Evolutionary conservation across 2,797 vertebrate genomes (phyloP).

Genomic region (Garrulus glandarius): DNA sequence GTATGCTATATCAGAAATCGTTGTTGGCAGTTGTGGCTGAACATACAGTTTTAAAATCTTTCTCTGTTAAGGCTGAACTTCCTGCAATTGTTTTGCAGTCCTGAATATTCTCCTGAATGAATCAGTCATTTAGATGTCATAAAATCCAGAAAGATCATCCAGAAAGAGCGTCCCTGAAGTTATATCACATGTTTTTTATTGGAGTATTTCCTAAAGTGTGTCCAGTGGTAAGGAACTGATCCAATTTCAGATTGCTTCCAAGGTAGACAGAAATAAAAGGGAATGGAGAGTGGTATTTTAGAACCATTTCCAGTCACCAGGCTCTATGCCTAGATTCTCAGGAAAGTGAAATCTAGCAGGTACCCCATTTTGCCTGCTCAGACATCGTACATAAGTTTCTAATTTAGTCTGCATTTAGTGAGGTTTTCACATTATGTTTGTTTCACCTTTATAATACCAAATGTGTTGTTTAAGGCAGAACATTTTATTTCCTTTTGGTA

Average conservation of each 20-base stretch:
- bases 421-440: neutral
- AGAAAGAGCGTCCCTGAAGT: neutral
- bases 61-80: neutral
- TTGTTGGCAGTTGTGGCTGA: neutral
- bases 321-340: neutral
- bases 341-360: neutral
- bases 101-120: neutral
- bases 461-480: neutral
- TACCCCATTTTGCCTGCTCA: neutral
- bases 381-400: neutral
- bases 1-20: neutral
- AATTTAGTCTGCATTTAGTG: neutral
- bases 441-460: neutral
- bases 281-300: neutral
- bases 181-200: fast-evolving
- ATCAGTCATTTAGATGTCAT: neutral
- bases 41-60: neutral
- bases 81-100: neutral
- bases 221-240: neutral
- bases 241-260: neutral
- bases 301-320: neutral
- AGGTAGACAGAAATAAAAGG: neutral
- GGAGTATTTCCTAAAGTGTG: neutral
- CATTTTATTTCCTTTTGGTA: neutral
- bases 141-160: neutral